phyloP scores from a whole-genome alignment of 2,113 vertebrate species.

The Neolamprologus sp. region DNA sequence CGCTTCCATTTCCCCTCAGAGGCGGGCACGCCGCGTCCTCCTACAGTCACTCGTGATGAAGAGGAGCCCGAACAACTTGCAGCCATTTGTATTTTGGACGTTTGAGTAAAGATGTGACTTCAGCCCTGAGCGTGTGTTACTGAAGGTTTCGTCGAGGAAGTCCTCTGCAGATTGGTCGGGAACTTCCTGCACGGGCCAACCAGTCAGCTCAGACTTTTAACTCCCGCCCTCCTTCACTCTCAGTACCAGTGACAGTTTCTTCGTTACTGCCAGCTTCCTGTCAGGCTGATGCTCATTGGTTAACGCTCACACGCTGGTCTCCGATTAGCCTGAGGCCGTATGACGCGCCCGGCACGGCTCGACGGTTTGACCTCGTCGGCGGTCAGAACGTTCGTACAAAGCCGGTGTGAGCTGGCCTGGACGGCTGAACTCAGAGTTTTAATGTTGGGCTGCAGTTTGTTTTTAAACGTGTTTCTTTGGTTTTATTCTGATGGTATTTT shows the following conservation, averaged over 20 bases:
- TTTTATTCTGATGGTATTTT: fast-evolving
- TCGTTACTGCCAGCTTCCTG: background rate
- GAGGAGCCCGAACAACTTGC: fast-evolving
- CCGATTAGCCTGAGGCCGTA: background rate
- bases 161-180: background rate
- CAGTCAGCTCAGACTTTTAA: background rate
- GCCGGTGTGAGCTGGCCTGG: background rate
- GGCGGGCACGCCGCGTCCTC: background rate
- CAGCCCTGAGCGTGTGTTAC: background rate
- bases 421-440: background rate
- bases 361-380: background rate
- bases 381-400: background rate
- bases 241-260: background rate
- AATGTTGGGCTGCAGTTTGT: background rate
- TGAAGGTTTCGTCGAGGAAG: fast-evolving
- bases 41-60: background rate
- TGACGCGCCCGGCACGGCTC: background rate
- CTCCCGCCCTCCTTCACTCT: background rate
- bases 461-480: background rate
- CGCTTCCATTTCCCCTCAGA: background rate
- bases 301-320: background rate
- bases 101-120: background rate
- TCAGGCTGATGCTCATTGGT: background rate
- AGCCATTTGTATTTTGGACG: background rate
- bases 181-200: background rate